Conservation (phyloP, 2,113 vertebrate genomes). For the Chrysochloris asiatica region DNA sequence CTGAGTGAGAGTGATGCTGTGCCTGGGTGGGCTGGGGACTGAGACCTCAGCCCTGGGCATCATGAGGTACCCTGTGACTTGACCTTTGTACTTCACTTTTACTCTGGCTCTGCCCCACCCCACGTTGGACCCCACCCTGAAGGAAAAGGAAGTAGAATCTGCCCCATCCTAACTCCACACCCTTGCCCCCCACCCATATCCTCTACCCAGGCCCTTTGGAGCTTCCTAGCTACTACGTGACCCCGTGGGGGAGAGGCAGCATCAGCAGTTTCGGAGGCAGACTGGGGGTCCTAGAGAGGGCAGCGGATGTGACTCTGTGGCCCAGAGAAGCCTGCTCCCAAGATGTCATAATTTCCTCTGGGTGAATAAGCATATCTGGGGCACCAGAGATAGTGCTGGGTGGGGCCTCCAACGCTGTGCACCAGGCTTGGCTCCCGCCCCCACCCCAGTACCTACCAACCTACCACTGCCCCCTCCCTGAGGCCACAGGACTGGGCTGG, state of each 20-base stretch:
- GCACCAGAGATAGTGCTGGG: neutral
- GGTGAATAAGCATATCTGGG: conserved; percentile 58
- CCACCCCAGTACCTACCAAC: neutral
- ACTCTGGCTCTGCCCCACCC: neutral
- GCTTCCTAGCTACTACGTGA: neutral
- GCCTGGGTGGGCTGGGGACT: neutral
- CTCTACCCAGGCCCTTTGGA: neutral
- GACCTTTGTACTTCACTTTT: neutral
- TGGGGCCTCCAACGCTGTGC: neutral
- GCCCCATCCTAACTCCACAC: neutral
- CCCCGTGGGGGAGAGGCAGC: too few relatives aligned
- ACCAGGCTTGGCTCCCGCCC: neutral
- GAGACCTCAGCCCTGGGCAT: neutral
- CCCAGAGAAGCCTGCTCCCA: conserved; percentile 56
- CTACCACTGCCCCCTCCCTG: too few relatives aligned
- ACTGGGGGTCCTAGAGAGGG: neutral
- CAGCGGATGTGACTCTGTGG: neutral
- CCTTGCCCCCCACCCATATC: neutral
- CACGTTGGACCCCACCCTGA: neutral
- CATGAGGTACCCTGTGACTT: neutral
- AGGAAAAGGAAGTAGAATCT: neutral
- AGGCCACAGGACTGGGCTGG: neutral
- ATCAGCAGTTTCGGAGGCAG: too few relatives aligned
- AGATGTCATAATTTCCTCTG: conserved; percentile 74
- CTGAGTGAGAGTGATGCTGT: neutral